A percentile compares a stretch with the other conserved stretches of the same genome.
These are phyloP conservation scores for Halisarca cf. caerulea DNA, from an alignment of 37 sponge, comb jelly and placozoan species.

Conservation along the genomic window DNA sequence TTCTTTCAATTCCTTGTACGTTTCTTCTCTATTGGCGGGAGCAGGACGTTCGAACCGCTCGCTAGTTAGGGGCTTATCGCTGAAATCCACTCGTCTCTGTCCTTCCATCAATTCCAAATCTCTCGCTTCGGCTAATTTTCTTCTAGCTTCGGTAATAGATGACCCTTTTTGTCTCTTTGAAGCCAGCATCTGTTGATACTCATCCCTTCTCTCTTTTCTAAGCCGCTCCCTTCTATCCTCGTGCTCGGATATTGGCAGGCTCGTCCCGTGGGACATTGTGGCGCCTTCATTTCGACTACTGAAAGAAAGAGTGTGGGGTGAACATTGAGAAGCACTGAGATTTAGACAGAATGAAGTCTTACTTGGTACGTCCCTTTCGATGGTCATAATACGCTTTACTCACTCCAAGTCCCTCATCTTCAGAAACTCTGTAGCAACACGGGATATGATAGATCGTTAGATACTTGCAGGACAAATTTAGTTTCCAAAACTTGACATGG, in stretches of 20 bases:
- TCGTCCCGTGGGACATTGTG: neutral
- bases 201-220: conserved; percentile 5
- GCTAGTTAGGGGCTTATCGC: neutral
- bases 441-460: no score
- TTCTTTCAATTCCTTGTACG: conserved; percentile 3
- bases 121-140: conserved; percentile 9
- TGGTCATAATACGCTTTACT: no score
- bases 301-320: no score
- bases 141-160: neutral
- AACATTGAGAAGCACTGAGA: no score
- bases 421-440: no score
- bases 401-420: no score
- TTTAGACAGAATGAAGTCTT: no score
- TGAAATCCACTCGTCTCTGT: neutral
- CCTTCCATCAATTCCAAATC: neutral
- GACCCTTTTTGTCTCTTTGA: neutral
- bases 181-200: neutral
- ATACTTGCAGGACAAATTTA: no score
- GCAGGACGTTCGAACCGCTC: neutral
- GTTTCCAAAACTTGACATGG: no score
- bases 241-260: neutral
- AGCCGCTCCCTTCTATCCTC: neutral
- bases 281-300: no score
- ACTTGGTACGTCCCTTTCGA: neutral
- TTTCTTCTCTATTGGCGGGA: neutral